A percentile compares a stretch with the other conserved stretches of the same genome.
Evolutionary conservation across 2,797 vertebrate species (phyloP).

Genomic region (Gymnopithys bicolor): DNA sequence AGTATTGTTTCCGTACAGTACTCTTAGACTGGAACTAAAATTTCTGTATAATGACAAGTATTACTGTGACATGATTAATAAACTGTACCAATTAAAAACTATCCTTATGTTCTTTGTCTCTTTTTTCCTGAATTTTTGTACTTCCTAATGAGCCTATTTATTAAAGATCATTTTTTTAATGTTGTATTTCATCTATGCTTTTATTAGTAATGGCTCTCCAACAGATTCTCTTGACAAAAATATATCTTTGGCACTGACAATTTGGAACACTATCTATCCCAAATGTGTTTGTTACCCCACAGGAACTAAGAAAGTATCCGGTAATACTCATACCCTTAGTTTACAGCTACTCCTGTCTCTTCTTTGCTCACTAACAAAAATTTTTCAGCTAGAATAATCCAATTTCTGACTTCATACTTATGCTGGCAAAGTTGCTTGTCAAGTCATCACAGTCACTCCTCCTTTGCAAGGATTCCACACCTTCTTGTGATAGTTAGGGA

Average conservation of each 20-base stretch:
- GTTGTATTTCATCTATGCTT: background rate
- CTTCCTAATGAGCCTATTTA: background rate
- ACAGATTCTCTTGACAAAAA: background rate
- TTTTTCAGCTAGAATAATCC: background rate
- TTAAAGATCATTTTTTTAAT: background rate
- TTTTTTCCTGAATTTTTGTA: background rate
- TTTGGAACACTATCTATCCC: background rate
- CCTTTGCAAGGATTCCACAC: background rate
- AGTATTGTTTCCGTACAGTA: background rate
- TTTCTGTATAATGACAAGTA: background rate
- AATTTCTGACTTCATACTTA: background rate
- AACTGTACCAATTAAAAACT: background rate
- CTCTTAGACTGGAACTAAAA: background rate
- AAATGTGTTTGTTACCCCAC: background rate
- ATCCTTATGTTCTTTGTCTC: background rate
- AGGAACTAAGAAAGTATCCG: background rate
- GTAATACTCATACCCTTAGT: background rate
- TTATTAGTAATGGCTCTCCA: background rate
- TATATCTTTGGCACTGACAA: background rate
- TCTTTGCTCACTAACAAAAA: background rate
- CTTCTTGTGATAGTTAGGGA: background rate
- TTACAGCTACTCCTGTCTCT: background rate
- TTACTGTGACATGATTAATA: background rate
- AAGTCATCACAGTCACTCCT: background rate
- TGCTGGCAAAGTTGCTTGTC: background rate